Base-by-base conservation (phyloP, 2,888 invertebrate species). In the Eupithecia vulgata region DNA sequence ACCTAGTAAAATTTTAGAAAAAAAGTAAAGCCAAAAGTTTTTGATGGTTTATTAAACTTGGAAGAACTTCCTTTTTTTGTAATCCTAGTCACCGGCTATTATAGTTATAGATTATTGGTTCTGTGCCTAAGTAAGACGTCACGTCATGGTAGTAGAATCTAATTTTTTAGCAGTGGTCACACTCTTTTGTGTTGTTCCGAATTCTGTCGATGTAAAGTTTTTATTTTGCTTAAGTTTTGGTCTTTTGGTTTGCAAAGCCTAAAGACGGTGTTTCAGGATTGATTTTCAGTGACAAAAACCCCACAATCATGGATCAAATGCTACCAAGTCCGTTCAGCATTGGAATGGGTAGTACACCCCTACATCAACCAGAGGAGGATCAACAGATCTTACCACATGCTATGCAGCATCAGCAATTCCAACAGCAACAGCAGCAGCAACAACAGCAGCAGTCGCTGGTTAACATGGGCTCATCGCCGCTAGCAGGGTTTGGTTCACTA, bases 291-390 rank as follows among this genome's bases (percentile, higher is more conserved):
- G n/a, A 37, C 67, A n/a, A 30, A 71, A n/a, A 61, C 34, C 66
- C 15, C 17, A 66, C 30, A 62, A 95, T 91, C 81, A 98, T 98
- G 98, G 98, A 98, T 96, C 97, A 97, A 91, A 98, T 98, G 97
- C 94, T 98, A 76, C 97, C 97, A 40, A 98, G 98, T 92, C 98
- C 98, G 30, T 97, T 97, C 78, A 97, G 97, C 82, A 98, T 98
- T 89, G 98, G 98, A 84, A 97, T 98, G 88, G 98, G 97, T 71
- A 98, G 97, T 71, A 98, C 98, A 8, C 98, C 98, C 3, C 89
- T 98, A 21, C 98, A 98, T 94, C 98, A 98, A 84, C 97, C 97
- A 30, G 98, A 98, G 87, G 98, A 98, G 86, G 98, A 98, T 89
- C 98, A 98, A 88, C 97, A 97, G 88, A 98, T 98, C 82, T 95